Percentiles rank a stretch among this genome's conserved stretches.
These are phyloP conservation scores for Diabrotica virgifera DNA, from an alignment of 1,140 invertebrate genomes.

Conservation along the genomic window DNA sequence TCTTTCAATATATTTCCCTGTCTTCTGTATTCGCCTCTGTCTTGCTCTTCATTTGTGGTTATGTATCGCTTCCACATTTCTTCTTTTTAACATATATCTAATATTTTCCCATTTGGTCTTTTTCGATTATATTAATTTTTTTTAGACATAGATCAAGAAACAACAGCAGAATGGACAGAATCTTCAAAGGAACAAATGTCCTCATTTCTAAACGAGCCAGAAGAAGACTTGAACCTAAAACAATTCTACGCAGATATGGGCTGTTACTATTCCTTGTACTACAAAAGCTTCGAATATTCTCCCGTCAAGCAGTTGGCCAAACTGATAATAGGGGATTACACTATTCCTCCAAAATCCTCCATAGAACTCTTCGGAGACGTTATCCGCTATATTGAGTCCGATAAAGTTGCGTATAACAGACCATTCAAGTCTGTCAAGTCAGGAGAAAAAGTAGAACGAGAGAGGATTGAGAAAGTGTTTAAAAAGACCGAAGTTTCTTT, in stretches of 20 bases:
- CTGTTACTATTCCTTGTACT: constrained; percentile 57
- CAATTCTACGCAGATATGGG: constrained; percentile 56
- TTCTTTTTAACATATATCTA: too few species aligned
- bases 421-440: constrained; percentile 19
- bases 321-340: constrained; percentile 55
- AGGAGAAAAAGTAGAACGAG: constrained; percentile 26
- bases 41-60: too few species aligned
- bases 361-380: constrained; percentile 53
- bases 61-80: too few species aligned
- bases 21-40: too few species aligned
- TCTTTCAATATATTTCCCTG: too few species aligned
- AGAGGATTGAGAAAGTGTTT: constrained; percentile 22
- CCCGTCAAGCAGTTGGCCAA: constrained; percentile 55
- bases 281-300: constrained; percentile 52
- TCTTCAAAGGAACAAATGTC: constrained; percentile 46
- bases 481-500: background rate
- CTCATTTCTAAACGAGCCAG: constrained; percentile 22
- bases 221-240: constrained; percentile 52
- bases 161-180: constrained; percentile 45
- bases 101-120: background rate
- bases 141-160: too few species aligned
- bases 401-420: constrained; percentile 2
- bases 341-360: constrained; percentile 48
- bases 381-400: constrained; percentile 21
- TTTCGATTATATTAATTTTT: background rate